Base-by-base conservation (phyloP, 2,888 invertebrate genomes). In the Chrysomela aeneicollis region DNA sequence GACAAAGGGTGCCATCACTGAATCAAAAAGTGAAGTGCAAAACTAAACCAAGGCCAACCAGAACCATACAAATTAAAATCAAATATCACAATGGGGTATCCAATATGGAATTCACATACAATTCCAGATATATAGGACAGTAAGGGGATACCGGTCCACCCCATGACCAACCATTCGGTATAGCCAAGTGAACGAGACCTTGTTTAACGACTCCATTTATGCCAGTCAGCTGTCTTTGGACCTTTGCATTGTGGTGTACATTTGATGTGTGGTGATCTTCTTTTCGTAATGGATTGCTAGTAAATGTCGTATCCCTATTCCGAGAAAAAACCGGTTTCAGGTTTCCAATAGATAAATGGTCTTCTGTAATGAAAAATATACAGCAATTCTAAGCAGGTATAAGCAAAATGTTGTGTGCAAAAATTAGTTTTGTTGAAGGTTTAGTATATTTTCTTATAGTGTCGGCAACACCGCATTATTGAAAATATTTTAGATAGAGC, bases 151-250 rank as follows among this genome's bases (percentile, higher is more conserved):
- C 91, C 0, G 89, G 86, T 0, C 93, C 94, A 10, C 92, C 92
- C 93, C 92, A 93, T 17, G 87, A 87, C 93, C 93, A 93, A 3
- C 92, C 92, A n/a, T 89, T 86, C 0, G 93, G 93, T 69, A 94
- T 93, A 53, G 92, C 92, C 59, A 92, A 82, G 76, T 92, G 92
- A 63, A 88, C 88, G 47, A 93, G 82, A 0, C 93, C 93, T 15
- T 89, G 87, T 57, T 87, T 85, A 42, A 93, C 85, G n/a, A 89
- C 86, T 5, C 89, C 90, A 50, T 86, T 83, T 61, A 84, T 78
- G 0, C 88, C 88, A 66, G 88, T 88, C 71, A 81, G 73, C 61
- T 79, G 78, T 42, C 70, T 64, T 61, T 77, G 75, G 15, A 78
- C 67, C 58, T 71, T 75, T 5, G 63, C 59, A 66, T 79, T 81